Conservation (phyloP, 2,888 invertebrate genomes). For the Mayetiola destructor region DNA sequence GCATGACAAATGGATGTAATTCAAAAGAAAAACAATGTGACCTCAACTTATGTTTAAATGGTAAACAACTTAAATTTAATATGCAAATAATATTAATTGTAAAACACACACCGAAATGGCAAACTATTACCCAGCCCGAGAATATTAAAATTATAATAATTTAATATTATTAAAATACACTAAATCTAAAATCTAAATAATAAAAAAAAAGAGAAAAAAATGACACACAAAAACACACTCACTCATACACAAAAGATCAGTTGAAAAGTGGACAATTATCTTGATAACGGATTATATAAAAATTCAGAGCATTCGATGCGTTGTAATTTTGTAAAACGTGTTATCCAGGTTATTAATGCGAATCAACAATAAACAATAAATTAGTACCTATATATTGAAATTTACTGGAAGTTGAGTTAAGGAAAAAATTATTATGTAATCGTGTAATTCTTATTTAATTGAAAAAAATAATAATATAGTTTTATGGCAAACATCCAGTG, state of each 20-base stretch:
- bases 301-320: too few relatives aligned
- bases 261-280: too few relatives aligned
- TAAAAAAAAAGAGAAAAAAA: not conserved
- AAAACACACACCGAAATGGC: not conserved
- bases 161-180: constrained; percentile 4
- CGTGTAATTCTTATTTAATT: constrained; percentile 12
- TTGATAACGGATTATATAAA: too few relatives aligned
- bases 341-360: too few relatives aligned
- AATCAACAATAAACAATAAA: constrained; percentile 8
- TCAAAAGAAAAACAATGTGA: constrained; percentile 36
- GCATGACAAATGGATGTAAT: constrained; percentile 11
- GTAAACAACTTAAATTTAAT: constrained; percentile 3
- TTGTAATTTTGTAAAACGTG: too few relatives aligned
- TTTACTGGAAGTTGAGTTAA: too few relatives aligned
- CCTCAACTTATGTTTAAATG: constrained; percentile 28
- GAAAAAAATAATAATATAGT: too few relatives aligned
- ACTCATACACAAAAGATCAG: too few relatives aligned
- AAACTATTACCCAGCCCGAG: not conserved
- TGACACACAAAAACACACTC: not conserved
- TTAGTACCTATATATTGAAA: too few relatives aligned
- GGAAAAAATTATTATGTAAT: constrained; percentile 1
- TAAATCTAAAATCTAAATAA: constrained; percentile 3
- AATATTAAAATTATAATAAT: not conserved
- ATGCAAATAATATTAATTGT: constrained; percentile 4
- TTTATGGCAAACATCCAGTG: too few relatives aligned